A percentile compares a stretch with the other conserved stretches of the same genome.
Evolutionary conservation across 2,113 vertebrate species (phyloP).

Genomic region (Rissa tridactyla): DNA sequence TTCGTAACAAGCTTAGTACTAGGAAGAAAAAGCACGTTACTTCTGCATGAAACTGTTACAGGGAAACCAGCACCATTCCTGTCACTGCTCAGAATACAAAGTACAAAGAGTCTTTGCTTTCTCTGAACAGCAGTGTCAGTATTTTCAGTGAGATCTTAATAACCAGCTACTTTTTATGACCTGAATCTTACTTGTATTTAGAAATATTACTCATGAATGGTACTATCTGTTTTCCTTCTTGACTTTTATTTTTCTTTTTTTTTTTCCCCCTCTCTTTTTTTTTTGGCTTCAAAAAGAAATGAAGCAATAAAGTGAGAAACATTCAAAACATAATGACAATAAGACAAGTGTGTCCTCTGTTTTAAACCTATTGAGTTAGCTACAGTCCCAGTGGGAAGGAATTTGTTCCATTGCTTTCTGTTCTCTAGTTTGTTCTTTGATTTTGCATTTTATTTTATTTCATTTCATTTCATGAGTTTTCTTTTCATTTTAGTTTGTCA

Average conservation of each 20-base stretch:
- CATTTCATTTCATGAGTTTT: background rate
- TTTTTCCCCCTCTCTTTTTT: rapidly evolving
- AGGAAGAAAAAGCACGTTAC: background rate
- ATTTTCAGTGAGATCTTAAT: background rate
- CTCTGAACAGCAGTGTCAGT: background rate
- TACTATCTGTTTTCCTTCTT: background rate
- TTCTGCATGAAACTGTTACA: background rate
- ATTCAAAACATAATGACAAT: background rate
- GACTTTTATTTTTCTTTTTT: background rate
- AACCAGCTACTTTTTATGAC: background rate
- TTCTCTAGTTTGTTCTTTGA: background rate
- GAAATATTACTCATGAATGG: background rate
- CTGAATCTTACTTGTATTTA: background rate
- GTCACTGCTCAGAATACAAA: background rate
- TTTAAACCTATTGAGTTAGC: background rate
- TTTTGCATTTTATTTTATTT: background rate
- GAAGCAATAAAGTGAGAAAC: background rate
- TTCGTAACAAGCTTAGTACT: background rate
- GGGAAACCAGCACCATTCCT: background rate
- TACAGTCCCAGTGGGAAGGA: background rate
- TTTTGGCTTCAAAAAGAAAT: background rate
- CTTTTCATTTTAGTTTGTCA: background rate
- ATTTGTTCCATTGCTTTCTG: background rate
- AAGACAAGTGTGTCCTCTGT: background rate
- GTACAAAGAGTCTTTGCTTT: background rate